These are phyloP conservation scores for Chelmon rostratus DNA, from an alignment of 2,797 vertebrate species.

Conservation along the genomic window DNA sequence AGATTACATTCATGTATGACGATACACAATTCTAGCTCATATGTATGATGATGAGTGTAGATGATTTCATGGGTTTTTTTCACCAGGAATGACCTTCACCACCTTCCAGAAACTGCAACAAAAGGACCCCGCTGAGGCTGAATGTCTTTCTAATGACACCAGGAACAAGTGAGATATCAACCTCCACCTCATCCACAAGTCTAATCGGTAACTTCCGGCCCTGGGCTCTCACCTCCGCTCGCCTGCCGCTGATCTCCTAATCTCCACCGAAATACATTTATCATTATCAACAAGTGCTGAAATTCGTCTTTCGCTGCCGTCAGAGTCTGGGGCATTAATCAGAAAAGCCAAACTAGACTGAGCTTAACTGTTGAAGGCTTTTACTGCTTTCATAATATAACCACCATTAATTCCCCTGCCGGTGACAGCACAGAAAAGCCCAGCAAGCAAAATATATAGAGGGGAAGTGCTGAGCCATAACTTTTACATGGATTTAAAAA, in stretches of 20 bases:
- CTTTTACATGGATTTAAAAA: not conserved
- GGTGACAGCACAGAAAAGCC: conserved; percentile 62
- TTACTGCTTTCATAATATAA: conserved; percentile 21
- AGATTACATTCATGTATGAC: not conserved
- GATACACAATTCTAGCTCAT: not conserved
- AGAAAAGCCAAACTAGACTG: conserved; percentile 71
- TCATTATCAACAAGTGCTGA: conserved; percentile 22
- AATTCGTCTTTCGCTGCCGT: conserved; percentile 53
- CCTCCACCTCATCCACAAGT: not conserved
- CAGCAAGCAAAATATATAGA: conserved; percentile 65
- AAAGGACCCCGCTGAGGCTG: conserved; percentile 66
- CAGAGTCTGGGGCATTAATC: conserved; percentile 62
- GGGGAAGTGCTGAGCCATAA: conserved; percentile 11
- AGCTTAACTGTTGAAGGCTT: conserved; percentile 69
- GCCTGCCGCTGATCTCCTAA: too few relatives aligned
- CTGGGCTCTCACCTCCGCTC: not conserved
- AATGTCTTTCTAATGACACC: conserved; percentile 57
- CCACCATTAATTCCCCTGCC: conserved; percentile 67
- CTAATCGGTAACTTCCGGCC: not conserved
- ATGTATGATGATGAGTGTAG: too few relatives aligned
- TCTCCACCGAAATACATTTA: not conserved
- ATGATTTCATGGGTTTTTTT: not conserved
- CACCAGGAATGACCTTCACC: not conserved
- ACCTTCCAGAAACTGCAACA: conserved; percentile 41
- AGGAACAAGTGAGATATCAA: conserved; percentile 52